Percentiles rank a stretch among this genome's conserved stretches.
Evolutionary conservation across 2,113 vertebrate genomes (phyloP).

Genomic region (Pontoporia blainvillei): DNA sequence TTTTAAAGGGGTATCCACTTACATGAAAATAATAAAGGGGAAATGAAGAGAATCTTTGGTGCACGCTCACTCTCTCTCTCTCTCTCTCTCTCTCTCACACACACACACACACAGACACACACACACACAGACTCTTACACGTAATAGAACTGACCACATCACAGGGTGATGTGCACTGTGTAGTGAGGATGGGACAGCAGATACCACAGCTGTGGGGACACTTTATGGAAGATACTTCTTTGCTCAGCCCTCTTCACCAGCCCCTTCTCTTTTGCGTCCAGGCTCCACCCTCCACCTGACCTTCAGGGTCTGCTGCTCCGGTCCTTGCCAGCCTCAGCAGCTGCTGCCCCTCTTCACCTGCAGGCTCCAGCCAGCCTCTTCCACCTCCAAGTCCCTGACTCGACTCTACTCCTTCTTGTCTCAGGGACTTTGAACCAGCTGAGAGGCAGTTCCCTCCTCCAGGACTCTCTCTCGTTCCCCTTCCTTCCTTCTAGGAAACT

Average conservation of each 20-base stretch:
- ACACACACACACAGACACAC: background rate
- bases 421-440: background rate
- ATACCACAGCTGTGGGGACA: rapidly evolving
- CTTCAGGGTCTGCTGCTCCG: background rate
- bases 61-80: background rate
- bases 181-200: background rate
- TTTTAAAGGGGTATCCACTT: background rate
- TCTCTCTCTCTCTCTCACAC: rapidly evolving
- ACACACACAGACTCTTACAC: background rate
- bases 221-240: background rate
- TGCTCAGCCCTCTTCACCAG: background rate
- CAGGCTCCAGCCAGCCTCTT: background rate
- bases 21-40: background rate
- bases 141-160: background rate
- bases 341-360: background rate
- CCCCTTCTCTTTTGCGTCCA: no score
- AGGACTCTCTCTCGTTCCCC: background rate
- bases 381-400: background rate
- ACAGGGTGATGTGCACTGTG: background rate
- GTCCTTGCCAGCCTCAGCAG: background rate
- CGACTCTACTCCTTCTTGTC: background rate
- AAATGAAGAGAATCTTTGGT: background rate
- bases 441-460: rapidly evolving
- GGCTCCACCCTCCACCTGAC: rapidly evolving
- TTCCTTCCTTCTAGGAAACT: background rate